Conservation (phyloP, 2,113 vertebrate species). For the Heterochromis multidens region DNA sequence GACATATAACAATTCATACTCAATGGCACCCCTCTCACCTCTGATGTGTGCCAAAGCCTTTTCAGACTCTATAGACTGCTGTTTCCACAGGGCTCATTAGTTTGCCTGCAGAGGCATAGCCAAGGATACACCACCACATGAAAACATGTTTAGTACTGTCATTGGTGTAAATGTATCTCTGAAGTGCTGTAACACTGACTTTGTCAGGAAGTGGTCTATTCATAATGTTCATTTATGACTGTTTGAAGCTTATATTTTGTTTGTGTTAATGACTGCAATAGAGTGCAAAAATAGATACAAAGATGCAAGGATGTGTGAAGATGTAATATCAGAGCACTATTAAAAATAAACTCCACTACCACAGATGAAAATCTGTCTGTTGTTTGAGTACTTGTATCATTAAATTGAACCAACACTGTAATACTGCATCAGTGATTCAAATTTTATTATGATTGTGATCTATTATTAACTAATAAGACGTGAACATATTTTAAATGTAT, state of each 20-base stretch:
- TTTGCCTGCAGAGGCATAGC: background rate
- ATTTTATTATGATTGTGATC: background rate
- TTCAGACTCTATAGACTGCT: background rate
- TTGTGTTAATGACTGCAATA: background rate
- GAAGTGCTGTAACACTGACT: background rate
- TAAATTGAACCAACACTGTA: background rate
- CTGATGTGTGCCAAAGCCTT: background rate
- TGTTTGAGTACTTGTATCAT: background rate
- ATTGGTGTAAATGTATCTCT: constrained; percentile 6
- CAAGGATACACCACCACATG: background rate
- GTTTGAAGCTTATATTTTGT: background rate
- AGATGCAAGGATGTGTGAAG: constrained; percentile 1
- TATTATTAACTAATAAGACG: background rate
- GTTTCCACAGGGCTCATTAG: constrained; percentile 5
- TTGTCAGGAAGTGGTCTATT: background rate
- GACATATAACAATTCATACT: background rate
- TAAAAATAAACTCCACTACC: constrained; percentile 19
- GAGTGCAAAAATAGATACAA: background rate
- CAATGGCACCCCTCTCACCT: background rate
- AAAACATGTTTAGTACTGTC: background rate
- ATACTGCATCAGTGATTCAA: background rate
- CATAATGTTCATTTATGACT: background rate
- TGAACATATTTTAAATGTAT: background rate
- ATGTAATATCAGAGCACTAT: background rate
- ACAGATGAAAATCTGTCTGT: background rate